phyloP scores from a whole-genome alignment of 1,140 invertebrate species.

The Cherax destructor region DNA sequence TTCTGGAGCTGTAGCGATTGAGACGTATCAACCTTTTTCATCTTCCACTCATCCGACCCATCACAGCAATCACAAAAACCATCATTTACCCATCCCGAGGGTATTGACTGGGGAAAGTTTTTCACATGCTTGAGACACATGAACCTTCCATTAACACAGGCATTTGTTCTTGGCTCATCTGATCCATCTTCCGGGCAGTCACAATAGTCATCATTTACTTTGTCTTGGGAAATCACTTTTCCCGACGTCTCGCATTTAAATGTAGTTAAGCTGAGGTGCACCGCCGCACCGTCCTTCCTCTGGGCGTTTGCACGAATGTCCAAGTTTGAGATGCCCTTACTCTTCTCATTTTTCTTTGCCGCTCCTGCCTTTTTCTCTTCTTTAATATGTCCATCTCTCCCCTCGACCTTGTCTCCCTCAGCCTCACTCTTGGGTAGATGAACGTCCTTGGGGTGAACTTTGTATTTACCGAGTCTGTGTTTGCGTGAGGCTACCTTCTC shows the following conservation, averaged over 20 bases:
- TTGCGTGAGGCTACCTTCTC: background rate
- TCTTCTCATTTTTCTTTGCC: background rate
- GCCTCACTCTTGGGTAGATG: background rate
- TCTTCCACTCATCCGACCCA: constrained; percentile 85
- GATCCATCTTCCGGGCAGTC: constrained; percentile 73
- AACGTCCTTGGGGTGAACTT: constrained; percentile 13
- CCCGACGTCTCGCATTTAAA: constrained; percentile 64
- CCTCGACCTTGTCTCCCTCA: background rate
- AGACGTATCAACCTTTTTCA: constrained; percentile 54
- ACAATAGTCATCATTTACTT: constrained; percentile 73
- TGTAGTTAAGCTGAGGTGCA: background rate
- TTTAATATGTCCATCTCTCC: no score
- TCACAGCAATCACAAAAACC: constrained; percentile 83
- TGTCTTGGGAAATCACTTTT: constrained; percentile 44
- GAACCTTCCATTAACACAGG: constrained; percentile 72
- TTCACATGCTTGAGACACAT: constrained; percentile 73
- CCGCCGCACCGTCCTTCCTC: background rate
- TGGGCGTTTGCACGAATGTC: background rate
- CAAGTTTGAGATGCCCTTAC: background rate
- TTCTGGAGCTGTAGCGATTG: constrained; percentile 45
- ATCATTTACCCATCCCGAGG: constrained; percentile 76
- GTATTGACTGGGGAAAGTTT: constrained; percentile 66
- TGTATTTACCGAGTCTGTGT: background rate
- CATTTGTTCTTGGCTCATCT: constrained; percentile 74
- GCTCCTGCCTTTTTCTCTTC: background rate